Evolutionary conservation across 2,888 invertebrate species (phyloP).

Genomic region (Amiota mariae): DNA sequence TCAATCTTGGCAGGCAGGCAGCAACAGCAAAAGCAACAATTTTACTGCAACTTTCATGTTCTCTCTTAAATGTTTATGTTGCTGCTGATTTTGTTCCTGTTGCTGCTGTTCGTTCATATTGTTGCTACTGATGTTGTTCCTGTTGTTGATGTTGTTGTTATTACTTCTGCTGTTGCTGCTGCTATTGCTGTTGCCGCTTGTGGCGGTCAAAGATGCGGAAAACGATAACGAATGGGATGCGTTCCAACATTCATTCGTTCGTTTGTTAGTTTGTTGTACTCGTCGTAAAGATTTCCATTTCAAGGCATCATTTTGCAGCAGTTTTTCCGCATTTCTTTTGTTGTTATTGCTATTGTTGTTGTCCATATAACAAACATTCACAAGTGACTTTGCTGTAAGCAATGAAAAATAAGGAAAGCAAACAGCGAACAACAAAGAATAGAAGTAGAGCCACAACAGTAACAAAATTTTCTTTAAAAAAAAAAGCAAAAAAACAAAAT

Average conservation of each 20-base stretch:
- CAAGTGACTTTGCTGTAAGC: not conserved
- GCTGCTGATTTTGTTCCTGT: slow-evolving; percentile 37
- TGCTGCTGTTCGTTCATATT: not conserved
- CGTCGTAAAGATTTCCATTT: slow-evolving; percentile 56
- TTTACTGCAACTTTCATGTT: slow-evolving; percentile 45
- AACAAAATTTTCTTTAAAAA: not conserved
- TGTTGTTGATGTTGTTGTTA: not conserved
- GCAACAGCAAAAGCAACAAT: slow-evolving; percentile 14
- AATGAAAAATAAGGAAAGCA: no score
- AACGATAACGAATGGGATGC: slow-evolving; percentile 58
- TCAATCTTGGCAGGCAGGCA: slow-evolving; percentile 11
- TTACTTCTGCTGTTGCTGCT: slow-evolving; percentile 36
- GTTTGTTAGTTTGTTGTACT: slow-evolving; percentile 30
- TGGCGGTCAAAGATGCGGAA: slow-evolving; percentile 49
- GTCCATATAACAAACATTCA: not conserved
- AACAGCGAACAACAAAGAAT: slow-evolving; percentile 1
- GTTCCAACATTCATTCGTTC: slow-evolving; percentile 39
- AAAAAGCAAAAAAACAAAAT: slow-evolving; percentile 28
- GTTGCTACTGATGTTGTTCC: not conserved
- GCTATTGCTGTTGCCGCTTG: not conserved
- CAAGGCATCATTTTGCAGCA: slow-evolving; percentile 53
- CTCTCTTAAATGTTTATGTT: slow-evolving; percentile 23
- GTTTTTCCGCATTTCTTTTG: slow-evolving; percentile 59
- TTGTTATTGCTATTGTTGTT: slow-evolving; percentile 13
- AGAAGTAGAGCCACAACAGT: not conserved